Evolutionary conservation across 2,888 invertebrate genomes (phyloP), one percentile per base, ranked within the genome.

Genomic region (Osedax frankpressi): DNA sequence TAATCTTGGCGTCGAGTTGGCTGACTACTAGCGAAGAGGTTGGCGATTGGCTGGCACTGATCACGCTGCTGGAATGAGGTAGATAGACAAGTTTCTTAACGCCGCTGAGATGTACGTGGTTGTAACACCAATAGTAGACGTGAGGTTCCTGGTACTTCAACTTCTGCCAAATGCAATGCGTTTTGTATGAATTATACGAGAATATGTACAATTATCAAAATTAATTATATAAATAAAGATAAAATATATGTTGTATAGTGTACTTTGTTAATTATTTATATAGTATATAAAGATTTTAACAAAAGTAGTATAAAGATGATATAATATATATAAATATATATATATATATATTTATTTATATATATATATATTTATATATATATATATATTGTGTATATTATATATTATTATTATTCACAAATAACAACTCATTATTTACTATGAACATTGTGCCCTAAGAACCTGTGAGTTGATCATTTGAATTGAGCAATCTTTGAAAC

Each of bases 11-110:
- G 60, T 79, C 75, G 24, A 81, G 77, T 76, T 83, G 82, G 2
- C 80, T 78, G 72, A 84, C 82, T 72, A 83, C 81, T 11, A 84
- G 75, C 0, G 83, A 81, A 75, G 78, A 80, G 70, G 75, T 78
- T 6, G 81, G 78, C 72, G 78, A 79, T 68, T 79, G 79, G 73
- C 81, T 81, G 28, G 81, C 81, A 14, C 82, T 81, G 65, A 84
- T 81, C 71, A 84, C 79, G 74, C 80, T 79, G 62, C 80, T 79
- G 74, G 81, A 83, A 63, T 83, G 83, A 0, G 82, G 81, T 63
- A 83, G 73, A 75, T 81, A 84, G 72, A 79, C 77, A 28, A 84
- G 79, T 76, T 81, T 81, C 25, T 80, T 78, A 27, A 84, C 80
- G 65, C 80, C 76, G 60, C 82, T 29, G 11, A 80, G 80, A 73